phyloP scores from a whole-genome alignment of 2,797 vertebrate species.

The Tragopan temminckii region DNA sequence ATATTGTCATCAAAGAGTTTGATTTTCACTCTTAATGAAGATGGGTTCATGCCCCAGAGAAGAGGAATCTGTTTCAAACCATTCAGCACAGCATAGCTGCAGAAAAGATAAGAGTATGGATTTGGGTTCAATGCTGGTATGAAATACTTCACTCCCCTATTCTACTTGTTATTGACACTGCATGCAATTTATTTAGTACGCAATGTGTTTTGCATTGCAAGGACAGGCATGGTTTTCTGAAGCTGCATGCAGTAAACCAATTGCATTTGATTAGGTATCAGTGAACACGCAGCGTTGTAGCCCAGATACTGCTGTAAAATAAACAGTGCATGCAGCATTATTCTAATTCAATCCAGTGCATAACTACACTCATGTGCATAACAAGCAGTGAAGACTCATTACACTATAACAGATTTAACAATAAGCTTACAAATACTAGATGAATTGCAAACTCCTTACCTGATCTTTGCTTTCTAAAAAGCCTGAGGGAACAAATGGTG shows the following conservation, averaged over 20 bases:
- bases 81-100: background rate
- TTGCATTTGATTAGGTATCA: background rate
- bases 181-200: background rate
- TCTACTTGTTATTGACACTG: background rate
- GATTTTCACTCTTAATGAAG: background rate
- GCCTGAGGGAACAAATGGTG: background rate
- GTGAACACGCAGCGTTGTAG: background rate
- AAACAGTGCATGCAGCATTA: background rate
- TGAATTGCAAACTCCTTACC: slow-evolving; percentile 52
- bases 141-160: background rate
- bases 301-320: background rate
- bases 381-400: background rate
- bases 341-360: background rate
- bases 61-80: background rate
- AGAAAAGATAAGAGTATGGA: background rate
- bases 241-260: background rate
- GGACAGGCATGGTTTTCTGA: background rate
- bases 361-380: background rate
- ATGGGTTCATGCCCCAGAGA: background rate
- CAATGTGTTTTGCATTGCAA: background rate
- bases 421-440: background rate
- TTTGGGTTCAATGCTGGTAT: background rate
- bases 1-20: background rate
- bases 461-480: background rate
- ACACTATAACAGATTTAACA: background rate